Conservation (phyloP, 2,113 vertebrate genomes). For the Scomber japonicus region DNA sequence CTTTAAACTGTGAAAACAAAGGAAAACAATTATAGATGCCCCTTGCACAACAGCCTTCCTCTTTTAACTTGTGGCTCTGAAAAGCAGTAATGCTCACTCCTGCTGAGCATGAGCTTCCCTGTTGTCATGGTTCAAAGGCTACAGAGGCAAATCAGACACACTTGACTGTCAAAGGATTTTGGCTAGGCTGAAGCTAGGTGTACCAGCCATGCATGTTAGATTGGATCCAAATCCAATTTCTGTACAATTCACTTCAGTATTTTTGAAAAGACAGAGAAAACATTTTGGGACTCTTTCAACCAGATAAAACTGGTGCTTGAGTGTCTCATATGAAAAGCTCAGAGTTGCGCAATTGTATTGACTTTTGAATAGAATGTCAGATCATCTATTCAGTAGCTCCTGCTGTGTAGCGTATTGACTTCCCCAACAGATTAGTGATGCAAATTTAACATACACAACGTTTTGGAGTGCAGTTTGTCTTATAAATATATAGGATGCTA, state of each 20-base stretch:
- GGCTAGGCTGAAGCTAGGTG: neutral
- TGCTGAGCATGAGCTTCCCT: neutral
- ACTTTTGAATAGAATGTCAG: too few relatives aligned
- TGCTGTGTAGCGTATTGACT: too few relatives aligned
- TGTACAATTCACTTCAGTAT: neutral
- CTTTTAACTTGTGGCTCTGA: conserved; percentile 14
- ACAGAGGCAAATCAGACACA: conserved; percentile 19
- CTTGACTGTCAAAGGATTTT: neutral
- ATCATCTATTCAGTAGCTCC: too few relatives aligned
- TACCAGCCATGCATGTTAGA: neutral
- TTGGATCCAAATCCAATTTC: neutral
- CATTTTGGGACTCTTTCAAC: neutral
- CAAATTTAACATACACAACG: too few relatives aligned
- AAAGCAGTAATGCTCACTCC: neutral
- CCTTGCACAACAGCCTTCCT: neutral
- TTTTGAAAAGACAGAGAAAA: conserved; percentile 10
- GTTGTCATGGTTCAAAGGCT: conserved; percentile 13
- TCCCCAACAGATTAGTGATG: too few relatives aligned
- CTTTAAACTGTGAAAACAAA: neutral
- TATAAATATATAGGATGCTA: too few relatives aligned
- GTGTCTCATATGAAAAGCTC: too few relatives aligned
- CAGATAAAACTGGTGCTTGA: neutral
- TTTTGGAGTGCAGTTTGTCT: too few relatives aligned
- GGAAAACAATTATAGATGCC: neutral
- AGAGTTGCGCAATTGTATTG: too few relatives aligned